Base-by-base conservation (phyloP, 2,888 invertebrate species). In the Campaea margaritaria region DNA sequence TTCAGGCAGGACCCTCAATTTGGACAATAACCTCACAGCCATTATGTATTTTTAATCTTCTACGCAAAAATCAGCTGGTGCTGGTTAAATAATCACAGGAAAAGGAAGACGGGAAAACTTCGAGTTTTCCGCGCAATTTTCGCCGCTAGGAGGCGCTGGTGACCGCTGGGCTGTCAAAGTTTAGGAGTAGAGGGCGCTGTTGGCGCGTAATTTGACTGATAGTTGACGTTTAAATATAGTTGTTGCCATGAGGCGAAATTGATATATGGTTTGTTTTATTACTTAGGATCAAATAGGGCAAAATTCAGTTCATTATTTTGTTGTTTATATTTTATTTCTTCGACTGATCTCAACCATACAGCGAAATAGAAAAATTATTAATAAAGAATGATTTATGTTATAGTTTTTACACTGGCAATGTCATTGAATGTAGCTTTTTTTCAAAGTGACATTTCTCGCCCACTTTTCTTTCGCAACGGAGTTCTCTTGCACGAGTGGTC, bases 11-110 rank as follows among this genome's bases (percentile, higher is more conserved):
- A 82, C 79, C 78, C 77, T 86, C 59, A 89, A 69, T 81, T 88
- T 91, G 7, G 86, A 81, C 47, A 92, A 76, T 69, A 92, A 81
- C 68, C 92, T 85, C 71, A 86, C 83, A 69, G 92, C 92, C 92
- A 92, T 92, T 67, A 66, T 55, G 68, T 70, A 76, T 75, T 75
- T 74, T n/a, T n/a, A n/a, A n/a, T n/a, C n/a, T n/a, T n/a, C n/a
- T 57, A 65, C 62, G 68, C 68, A 68, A 64, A 72, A 72, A 74
- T 67, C 78, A 72, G 68, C 69, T 76, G 74, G 62, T 65, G 71
- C 78, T 73, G 83, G 82, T 91, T 92, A 81, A 85, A 85, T 92
- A 92, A 92, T 76, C 91, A 88, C 91, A 89, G 90, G 91, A 89
- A 90, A 74, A 81, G 85, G 84, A 86, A 84, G 81, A 75, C 64